Evolutionary conservation across 2,888 invertebrate species (phyloP), one percentile per base, ranked within the genome.

Genomic region (Halocaridina rubra): DNA sequence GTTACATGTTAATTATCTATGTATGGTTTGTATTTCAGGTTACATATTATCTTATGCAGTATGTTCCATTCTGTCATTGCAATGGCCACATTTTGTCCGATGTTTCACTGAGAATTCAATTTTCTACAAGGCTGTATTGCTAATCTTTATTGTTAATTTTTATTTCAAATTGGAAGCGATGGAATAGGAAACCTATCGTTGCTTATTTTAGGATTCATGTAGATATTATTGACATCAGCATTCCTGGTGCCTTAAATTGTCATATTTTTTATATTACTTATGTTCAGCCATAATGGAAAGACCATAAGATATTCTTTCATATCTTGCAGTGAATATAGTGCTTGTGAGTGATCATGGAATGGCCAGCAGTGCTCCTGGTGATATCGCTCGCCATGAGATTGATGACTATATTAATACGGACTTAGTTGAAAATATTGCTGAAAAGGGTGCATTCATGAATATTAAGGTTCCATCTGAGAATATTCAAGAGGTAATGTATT

Each of bases 291-390:
- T 10, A 19, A 2, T 29, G 32, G n/a, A n/a, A 71, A 22, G 10
- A 19, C 16, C 19, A n/a, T 71, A 3, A 33, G n/a, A n/a, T n/a
- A n/a, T 29, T 19, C n/a, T 19, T n/a, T 53, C 13, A 13, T 10
- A 30, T 10, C n/a, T n/a, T 59, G 10, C 84, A 88, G 90, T 90
- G 32, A 91, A 90, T 85, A 88, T 91, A 22, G 89, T 91, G 24
- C 90, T 91, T 53, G 89, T 90, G 30, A 90, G 91, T 75, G 91
- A 91, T 84, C 91, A 91, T 76, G 91, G 91, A 29, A 91, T 91
- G 91, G 90, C 90, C n/a, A 88, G 87, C 79, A 89, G 89, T 3
- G 89, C 89, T n/a, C 87, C 89, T 4, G 89, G 88, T 13, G 88
- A 85, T 33, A 87, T 89, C 19, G 88, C 80, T 19, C 88, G 89